These are phyloP conservation scores for Esperia sulphurella DNA, from an alignment of 2,888 invertebrate genomes.

Conservation along the genomic window DNA sequence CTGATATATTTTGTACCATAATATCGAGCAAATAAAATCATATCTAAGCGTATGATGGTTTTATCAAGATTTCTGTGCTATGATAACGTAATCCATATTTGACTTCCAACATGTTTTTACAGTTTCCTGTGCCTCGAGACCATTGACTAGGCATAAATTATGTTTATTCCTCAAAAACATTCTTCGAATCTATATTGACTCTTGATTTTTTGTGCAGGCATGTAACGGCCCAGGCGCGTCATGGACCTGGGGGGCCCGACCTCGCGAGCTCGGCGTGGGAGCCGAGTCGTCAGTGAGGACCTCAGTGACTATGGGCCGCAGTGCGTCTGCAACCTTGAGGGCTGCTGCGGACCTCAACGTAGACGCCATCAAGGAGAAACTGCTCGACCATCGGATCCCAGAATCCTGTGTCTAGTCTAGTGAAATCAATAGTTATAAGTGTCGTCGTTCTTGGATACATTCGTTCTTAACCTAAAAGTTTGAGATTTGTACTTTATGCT, in stretches of 20 bases:
- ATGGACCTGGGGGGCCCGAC: conserved; percentile 77
- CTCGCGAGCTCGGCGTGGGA: conserved; percentile 39
- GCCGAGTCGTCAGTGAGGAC: conserved; percentile 32
- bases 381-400: conserved; percentile 91
- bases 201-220: conserved; percentile 42
- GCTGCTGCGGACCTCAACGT: conserved; percentile 82
- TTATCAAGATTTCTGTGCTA: no score
- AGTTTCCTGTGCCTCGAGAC: no score
- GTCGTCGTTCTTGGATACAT: not conserved
- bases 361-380: conserved; percentile 91
- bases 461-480: no score
- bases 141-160: no score
- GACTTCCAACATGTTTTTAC: no score
- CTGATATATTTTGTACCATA: no score
- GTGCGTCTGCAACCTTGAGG: conserved; percentile 72
- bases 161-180: no score
- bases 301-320: conserved; percentile 47
- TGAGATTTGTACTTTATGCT: no score
- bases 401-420: conserved; percentile 89
- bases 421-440: conserved; percentile 2
- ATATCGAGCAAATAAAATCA: no score
- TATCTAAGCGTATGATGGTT: no score
- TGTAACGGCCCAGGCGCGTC: conserved; percentile 74
- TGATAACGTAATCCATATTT: no score
- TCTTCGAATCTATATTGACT: no score